Evolutionary conservation across 2,797 vertebrate genomes (phyloP).

Genomic region (Hylomyscus alleni): DNA sequence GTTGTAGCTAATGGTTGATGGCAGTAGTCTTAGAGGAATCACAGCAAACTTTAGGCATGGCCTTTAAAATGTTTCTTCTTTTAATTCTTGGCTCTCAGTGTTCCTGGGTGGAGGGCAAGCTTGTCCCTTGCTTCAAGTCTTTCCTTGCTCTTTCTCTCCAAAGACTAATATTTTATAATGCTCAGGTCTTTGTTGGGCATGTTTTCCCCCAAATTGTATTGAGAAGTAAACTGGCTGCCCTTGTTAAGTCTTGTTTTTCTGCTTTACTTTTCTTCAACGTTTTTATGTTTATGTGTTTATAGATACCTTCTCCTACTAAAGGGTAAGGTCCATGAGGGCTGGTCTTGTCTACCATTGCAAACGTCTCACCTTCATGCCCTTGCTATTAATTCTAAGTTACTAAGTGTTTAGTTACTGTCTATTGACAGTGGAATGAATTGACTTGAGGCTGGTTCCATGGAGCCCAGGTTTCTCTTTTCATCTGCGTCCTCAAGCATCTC

Average conservation of each 20-base stretch:
- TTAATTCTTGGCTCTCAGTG: not conserved
- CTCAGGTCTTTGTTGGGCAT: conserved; percentile 10
- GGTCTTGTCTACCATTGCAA: not conserved
- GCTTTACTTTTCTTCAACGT: not conserved
- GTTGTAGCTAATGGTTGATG: not conserved
- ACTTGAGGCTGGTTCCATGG: not conserved
- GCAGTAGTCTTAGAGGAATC: not conserved
- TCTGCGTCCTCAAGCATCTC: not conserved
- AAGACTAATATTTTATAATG: not conserved
- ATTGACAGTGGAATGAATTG: not conserved
- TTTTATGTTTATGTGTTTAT: not conserved
- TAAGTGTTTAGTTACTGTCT: not conserved
- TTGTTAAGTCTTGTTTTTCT: not conserved
- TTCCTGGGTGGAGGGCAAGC: not conserved
- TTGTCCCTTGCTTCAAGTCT: conserved; percentile 20
- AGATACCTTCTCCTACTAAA: not conserved
- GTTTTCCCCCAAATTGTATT: not conserved
- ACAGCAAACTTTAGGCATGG: not conserved
- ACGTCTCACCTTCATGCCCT: not conserved
- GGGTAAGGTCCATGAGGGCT: not conserved
- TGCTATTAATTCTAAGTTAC: not conserved
- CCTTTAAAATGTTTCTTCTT: not conserved
- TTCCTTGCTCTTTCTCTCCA: not conserved
- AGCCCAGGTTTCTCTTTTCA: conserved; percentile 30
- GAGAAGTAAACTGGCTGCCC: not conserved